Percentiles rank a stretch among this genome's conserved stretches.
These are phyloP conservation scores for Mustelus asterias DNA, from an alignment of 2,113 vertebrate genomes.

Conservation along the genomic window DNA sequence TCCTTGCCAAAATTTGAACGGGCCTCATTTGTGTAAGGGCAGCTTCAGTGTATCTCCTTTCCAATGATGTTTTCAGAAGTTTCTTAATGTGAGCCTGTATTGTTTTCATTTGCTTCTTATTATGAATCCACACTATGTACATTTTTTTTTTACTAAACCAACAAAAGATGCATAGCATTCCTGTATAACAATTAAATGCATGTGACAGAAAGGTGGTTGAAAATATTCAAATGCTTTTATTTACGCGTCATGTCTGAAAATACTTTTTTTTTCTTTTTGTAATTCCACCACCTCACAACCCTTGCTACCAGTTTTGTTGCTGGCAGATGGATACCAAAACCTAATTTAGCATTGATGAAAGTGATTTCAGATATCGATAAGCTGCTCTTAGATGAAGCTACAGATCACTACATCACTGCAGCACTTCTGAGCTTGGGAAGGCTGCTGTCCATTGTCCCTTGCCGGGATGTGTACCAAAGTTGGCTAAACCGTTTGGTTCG, in stretches of 20 bases:
- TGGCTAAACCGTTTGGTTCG: background rate
- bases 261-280: conserved; percentile 21
- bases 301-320: background rate
- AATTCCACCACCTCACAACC: background rate
- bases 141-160: conserved; percentile 37
- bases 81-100: conserved; percentile 15
- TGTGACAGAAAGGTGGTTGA: conserved; percentile 29
- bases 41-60: conserved; percentile 25
- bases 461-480: background rate
- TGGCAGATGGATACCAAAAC: background rate
- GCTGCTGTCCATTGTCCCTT: background rate
- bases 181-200: conserved; percentile 38
- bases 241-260: conserved; percentile 7
- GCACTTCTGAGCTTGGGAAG: background rate
- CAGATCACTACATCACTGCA: background rate
- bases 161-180: conserved; percentile 36
- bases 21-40: conserved; percentile 19
- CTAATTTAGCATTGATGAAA: background rate
- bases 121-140: conserved; percentile 34
- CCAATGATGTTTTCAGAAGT: conserved; percentile 36
- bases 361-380: background rate
- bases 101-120: conserved; percentile 36
- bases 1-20: conserved; percentile 25
- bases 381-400: background rate
- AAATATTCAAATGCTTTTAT: conserved; percentile 35